Evolutionary conservation across 2,888 invertebrate genomes (phyloP), one percentile per base, ranked within the genome.

Genomic region (Oscheius onirici): DNA sequence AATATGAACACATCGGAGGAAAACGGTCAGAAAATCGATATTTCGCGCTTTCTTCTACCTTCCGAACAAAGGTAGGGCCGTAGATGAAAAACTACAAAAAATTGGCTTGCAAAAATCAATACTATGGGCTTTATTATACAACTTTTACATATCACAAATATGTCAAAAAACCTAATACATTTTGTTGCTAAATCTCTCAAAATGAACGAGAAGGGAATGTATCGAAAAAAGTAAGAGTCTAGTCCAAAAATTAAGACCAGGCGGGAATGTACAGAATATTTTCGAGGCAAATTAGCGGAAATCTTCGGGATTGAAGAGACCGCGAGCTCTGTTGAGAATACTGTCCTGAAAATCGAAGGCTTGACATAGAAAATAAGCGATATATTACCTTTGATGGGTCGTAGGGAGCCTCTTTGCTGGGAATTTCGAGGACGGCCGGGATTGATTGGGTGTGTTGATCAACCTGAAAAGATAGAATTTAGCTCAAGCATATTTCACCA

Each of bases 341-440:
- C 88, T 73, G 86, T 88, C 76, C 87, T 87, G 81, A n/a, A 85
- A 81, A 44, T 6, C 28, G 43, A 2, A 54, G 1, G 28, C 8
- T 13, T 17, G 17, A 8, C n/a, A 1, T 2, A 20, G n/a, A 17
- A 20, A 54, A 10, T 24, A 17, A 28, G 8, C n/a, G 3, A 57
- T 28, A 51, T 26, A 13, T 41, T 55, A 85, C 99, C 90, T 99
- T 99, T 88, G 93, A 93, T 60, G 99, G 95, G 89, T 99, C 99
- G 88, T 99, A 99, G 0, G 99, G 99, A 89, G 93, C 92, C 88
- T 95, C 94, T 89, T 99, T 99, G 49, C 97, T 97, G 20, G 99
- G 99, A 84, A 99, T 99, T 91, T 99, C 99, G 76, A 99, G 91
- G 2, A 99, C 94, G 5, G 99, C 92, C 15, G 99, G 99, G 77